Percentiles rank a stretch among this genome's conserved stretches.
Conservation (phyloP, 2,888 invertebrate species). For the Eupithecia exiguata region DNA sequence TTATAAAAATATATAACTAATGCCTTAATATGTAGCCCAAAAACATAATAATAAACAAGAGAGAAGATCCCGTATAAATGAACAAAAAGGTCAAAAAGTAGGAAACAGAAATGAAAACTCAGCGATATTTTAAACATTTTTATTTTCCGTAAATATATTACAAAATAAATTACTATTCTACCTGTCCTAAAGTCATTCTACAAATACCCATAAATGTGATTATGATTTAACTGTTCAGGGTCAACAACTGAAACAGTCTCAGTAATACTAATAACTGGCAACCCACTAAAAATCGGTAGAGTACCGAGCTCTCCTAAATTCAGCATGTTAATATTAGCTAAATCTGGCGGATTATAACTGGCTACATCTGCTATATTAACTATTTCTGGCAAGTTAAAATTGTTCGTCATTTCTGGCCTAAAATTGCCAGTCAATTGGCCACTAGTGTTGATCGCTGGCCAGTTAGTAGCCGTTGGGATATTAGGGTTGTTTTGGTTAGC, state of each 20-base stretch:
- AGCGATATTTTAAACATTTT: not conserved
- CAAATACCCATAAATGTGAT: not conserved
- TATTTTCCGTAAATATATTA: not conserved
- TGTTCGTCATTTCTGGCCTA: constrained; percentile 20
- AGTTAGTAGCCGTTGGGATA: not conserved
- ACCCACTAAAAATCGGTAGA: constrained; percentile 55
- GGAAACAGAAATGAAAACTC: not conserved
- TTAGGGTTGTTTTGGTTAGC: not conserved
- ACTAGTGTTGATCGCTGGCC: not conserved
- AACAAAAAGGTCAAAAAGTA: not conserved
- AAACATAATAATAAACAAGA: not conserved
- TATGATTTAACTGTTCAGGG: constrained; percentile 28
- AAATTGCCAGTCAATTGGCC: not conserved
- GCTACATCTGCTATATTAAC: constrained; percentile 19
- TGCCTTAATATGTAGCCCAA: no score
- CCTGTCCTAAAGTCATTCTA: not conserved
- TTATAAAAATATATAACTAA: no score
- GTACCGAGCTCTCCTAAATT: constrained; percentile 49
- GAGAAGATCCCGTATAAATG: not conserved
- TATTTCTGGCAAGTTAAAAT: constrained; percentile 19
- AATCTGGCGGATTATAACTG: constrained; percentile 27
- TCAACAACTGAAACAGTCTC: constrained; percentile 54
- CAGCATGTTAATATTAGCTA: constrained; percentile 35
- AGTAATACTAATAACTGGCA: constrained; percentile 57
- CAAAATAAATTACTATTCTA: not conserved